These are phyloP conservation scores for Agrotis exclamationis DNA, from an alignment of 2,888 invertebrate species.

Conservation along the genomic window DNA sequence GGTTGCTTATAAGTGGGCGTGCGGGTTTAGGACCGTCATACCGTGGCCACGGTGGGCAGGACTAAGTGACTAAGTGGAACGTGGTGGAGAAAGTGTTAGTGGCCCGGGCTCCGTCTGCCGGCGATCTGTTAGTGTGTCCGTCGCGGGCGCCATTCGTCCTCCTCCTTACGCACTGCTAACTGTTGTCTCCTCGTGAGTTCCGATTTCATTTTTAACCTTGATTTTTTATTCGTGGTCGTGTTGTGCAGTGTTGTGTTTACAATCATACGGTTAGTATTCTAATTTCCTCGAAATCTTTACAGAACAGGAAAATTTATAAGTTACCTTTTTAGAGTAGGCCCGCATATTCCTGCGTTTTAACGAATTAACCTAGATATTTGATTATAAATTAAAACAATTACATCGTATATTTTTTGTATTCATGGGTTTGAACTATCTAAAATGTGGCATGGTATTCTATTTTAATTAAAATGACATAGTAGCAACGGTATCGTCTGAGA, in stretches of 20 bases:
- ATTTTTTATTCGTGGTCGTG: conserved; percentile 47
- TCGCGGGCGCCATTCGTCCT: conserved; percentile 59
- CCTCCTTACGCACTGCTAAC: conserved; percentile 45
- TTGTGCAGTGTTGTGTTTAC: conserved; percentile 56
- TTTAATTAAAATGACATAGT: neutral
- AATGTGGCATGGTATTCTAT: neutral
- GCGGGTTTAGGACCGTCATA: conserved; percentile 79
- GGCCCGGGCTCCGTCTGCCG: conserved; percentile 76
- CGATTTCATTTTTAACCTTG: conserved; percentile 55
- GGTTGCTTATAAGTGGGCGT: conserved; percentile 79
- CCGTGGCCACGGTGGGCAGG: conserved; percentile 77
- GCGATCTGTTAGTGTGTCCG: conserved; percentile 58
- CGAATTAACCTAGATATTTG: neutral
- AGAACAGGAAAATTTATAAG: conserved; percentile 20
- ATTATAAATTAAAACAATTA: too few species aligned
- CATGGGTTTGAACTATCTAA: neutral
- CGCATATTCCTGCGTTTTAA: conserved; percentile 11
- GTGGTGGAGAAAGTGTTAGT: conserved; percentile 85
- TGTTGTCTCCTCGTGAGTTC: conserved; percentile 58
- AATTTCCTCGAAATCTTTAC: conserved; percentile 4
- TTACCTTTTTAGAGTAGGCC: neutral
- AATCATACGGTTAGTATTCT: conserved; percentile 44
- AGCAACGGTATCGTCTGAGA: conserved; percentile 1
- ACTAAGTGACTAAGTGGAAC: conserved; percentile 86
- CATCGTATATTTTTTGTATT: neutral